A percentile compares a stretch with the other conserved stretches of the same genome.
phyloP scores from a whole-genome alignment of 2,113 vertebrate genomes.

The Piprites chloris region DNA sequence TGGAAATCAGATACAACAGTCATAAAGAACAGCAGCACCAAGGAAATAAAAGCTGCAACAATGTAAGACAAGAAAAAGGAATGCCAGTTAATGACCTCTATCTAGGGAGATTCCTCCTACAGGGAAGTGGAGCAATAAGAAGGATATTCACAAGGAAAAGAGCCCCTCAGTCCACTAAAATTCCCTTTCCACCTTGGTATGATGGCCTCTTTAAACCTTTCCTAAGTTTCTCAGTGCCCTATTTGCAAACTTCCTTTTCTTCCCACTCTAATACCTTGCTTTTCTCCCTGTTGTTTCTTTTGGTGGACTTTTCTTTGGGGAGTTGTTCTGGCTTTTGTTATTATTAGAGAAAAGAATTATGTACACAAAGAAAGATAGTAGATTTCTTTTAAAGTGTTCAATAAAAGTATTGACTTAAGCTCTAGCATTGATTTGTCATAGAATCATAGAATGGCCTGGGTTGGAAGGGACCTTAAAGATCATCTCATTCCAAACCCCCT shows the following conservation, averaged over 20 bases:
- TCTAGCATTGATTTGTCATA: background rate
- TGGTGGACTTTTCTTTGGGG: background rate
- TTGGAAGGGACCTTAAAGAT: background rate
- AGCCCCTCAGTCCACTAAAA: background rate
- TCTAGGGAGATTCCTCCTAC: background rate
- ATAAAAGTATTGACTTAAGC: background rate
- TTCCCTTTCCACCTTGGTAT: background rate
- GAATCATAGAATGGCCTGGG: background rate
- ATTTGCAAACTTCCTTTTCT: background rate
- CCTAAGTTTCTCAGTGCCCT: background rate
- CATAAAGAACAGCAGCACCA: background rate
- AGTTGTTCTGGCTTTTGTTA: background rate
- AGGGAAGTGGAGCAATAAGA: background rate
- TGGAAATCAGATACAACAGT: slow-evolving; percentile 19
- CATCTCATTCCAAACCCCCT: background rate
- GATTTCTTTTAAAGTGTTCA: background rate
- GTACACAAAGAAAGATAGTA: background rate
- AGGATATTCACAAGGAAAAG: background rate
- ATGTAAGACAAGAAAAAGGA: background rate
- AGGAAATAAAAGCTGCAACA: slow-evolving; percentile 10
- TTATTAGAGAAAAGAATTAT: background rate
- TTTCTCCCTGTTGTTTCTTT: background rate
- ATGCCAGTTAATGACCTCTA: background rate
- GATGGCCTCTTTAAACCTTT: background rate
- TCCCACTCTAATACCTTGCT: background rate